Conservation (phyloP, 2,888 invertebrate genomes). For the Rhagonycha lutea region DNA sequence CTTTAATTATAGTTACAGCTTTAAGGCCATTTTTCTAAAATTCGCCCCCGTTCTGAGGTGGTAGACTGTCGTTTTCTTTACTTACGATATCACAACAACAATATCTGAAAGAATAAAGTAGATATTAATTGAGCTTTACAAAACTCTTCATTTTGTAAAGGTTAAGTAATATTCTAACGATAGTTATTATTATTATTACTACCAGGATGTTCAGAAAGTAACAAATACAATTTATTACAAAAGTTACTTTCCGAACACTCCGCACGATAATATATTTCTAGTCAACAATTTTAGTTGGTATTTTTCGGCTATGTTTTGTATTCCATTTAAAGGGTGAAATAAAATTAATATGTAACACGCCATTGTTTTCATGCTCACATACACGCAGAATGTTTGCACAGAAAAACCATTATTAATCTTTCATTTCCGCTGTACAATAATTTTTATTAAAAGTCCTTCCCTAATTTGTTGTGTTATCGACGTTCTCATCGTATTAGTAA, state of each 20-base stretch:
- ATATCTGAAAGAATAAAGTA: too few relatives aligned
- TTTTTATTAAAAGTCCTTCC: not conserved
- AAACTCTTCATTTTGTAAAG: constrained; percentile 5
- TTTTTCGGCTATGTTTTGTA: constrained; percentile 40
- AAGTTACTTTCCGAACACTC: not conserved
- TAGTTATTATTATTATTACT: constrained; percentile 17
- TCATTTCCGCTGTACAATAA: not conserved
- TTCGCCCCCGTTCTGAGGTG: too few relatives aligned
- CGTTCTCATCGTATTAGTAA: constrained; percentile 21
- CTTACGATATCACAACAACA: too few relatives aligned
- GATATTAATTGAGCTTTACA: constrained; percentile 19
- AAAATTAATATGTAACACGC: constrained; percentile 44
- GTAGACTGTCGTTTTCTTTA: too few relatives aligned
- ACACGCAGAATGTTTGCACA: not conserved
- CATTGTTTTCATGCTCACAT: constrained; percentile 25
- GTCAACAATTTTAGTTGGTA: constrained; percentile 32
- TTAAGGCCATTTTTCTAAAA: too few relatives aligned
- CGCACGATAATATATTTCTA: constrained; percentile 28
- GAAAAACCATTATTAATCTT: too few relatives aligned
- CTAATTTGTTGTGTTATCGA: not conserved
- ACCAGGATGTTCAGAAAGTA: not conserved
- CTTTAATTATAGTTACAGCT: too few relatives aligned
- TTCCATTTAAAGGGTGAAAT: constrained; percentile 46
- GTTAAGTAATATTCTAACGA: constrained; percentile 19
- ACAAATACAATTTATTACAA: not conserved